Percentiles rank a stretch among this genome's conserved stretches.
Conservation (phyloP, 2,113 vertebrate species). For the Cnemophilus loriae region DNA sequence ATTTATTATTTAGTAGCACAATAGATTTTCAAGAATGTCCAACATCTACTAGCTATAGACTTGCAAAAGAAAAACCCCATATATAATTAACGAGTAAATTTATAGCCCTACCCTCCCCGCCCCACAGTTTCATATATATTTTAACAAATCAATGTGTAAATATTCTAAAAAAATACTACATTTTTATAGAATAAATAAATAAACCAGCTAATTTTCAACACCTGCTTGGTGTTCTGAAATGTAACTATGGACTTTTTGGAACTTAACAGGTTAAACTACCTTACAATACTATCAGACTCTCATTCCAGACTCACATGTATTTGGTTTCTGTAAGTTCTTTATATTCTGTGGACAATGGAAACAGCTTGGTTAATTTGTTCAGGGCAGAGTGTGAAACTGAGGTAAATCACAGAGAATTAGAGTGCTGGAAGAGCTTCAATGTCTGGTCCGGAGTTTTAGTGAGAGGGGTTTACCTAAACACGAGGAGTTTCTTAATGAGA, state of each 20-base stretch:
- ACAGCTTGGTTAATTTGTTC: not conserved
- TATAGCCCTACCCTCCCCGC: not conserved
- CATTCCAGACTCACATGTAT: not conserved
- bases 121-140: not conserved
- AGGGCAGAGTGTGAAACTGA: not conserved
- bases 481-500: not conserved
- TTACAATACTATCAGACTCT: not conserved
- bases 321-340: not conserved
- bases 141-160: not conserved
- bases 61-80: fast-evolving
- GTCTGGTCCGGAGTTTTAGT: not conserved
- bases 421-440: not conserved
- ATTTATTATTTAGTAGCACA: not conserved
- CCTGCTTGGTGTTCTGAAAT: not conserved
- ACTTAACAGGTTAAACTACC: not conserved
- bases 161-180: not conserved
- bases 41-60: not conserved
- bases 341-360: not conserved
- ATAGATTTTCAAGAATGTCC: not conserved
- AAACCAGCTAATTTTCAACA: not conserved
- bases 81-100: not conserved
- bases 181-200: not conserved
- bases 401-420: not conserved
- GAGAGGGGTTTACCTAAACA: not conserved
- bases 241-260: not conserved